phyloP scores from a whole-genome alignment of 2,888 invertebrate species.

The Gastracanthus pulcherrimus region DNA sequence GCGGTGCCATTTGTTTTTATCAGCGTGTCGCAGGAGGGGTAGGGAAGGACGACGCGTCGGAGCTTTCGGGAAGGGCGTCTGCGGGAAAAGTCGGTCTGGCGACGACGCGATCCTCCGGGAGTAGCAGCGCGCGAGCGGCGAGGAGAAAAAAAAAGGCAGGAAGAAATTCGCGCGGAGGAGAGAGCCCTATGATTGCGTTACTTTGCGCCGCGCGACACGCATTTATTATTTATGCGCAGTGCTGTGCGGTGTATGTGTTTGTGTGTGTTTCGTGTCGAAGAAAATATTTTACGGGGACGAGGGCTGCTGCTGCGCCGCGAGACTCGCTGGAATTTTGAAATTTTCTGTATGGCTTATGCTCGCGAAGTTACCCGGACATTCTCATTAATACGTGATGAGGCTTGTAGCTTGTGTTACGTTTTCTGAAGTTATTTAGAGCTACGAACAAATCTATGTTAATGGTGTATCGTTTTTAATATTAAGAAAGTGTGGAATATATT shows the following conservation, averaged over 20 bases:
- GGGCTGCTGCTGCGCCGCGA: neutral
- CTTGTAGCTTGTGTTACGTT: neutral
- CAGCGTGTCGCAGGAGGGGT: slow-evolving; percentile 68
- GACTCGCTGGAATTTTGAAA: slow-evolving; percentile 23
- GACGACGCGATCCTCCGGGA: slow-evolving; percentile 45
- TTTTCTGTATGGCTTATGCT: neutral
- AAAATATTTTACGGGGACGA: slow-evolving; percentile 48
- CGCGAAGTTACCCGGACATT: neutral
- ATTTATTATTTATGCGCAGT: slow-evolving; percentile 70
- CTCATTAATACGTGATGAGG: slow-evolving; percentile 23
- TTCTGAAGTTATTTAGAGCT: neutral
- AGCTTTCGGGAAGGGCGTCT: slow-evolving; percentile 38
- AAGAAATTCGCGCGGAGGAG: slow-evolving; percentile 56
- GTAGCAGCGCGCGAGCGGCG: neutral
- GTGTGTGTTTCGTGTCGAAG: too few species aligned
- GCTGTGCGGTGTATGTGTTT: slow-evolving; percentile 38
- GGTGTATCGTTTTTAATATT: neutral
- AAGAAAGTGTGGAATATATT: neutral
- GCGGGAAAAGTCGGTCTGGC: slow-evolving; percentile 39
- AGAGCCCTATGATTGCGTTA: slow-evolving; percentile 71
- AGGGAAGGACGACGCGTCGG: neutral
- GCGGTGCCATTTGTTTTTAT: slow-evolving; percentile 76
- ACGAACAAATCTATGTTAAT: neutral
- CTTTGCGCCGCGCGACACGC: slow-evolving; percentile 65
- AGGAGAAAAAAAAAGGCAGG: neutral